phyloP scores from a whole-genome alignment of 1,140 invertebrate species.

The Kradibia gibbosae region DNA sequence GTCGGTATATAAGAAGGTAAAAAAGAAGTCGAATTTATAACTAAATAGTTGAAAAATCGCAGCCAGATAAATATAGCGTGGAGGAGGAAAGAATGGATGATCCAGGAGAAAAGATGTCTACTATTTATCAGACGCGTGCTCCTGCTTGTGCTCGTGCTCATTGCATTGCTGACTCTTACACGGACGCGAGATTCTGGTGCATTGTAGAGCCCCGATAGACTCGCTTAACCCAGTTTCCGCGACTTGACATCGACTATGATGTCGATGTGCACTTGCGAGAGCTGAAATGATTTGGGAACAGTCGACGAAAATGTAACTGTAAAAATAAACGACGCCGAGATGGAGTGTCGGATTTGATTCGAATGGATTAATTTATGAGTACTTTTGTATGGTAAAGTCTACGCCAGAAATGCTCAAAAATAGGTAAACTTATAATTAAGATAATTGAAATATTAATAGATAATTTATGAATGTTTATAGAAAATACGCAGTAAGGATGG shows the following conservation, averaged over 20 bases:
- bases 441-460: no score
- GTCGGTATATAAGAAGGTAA: not conserved
- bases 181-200: not conserved
- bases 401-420: no score
- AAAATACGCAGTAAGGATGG: no score
- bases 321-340: constrained; percentile 11
- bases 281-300: not conserved
- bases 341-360: not conserved
- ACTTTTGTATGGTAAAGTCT: not conserved
- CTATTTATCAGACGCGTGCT: constrained; percentile 42
- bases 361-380: not conserved
- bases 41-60: constrained; percentile 37
- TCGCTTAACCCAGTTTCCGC: constrained; percentile 45
- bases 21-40: constrained; percentile 36
- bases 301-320: not conserved
- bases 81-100: constrained; percentile 23
- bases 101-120: constrained; percentile 27
- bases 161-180: constrained; percentile 1
- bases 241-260: constrained; percentile 33
- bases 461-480: no score
- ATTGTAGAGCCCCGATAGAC: constrained; percentile 3
- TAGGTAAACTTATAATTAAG: no score
- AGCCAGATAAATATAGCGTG: constrained; percentile 30
- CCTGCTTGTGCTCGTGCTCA: not conserved
- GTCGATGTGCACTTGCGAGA: constrained; percentile 13